These are phyloP conservation scores for Trachymyrmex cornetzi DNA, from an alignment of 1,140 invertebrate species.

Conservation along the genomic window DNA sequence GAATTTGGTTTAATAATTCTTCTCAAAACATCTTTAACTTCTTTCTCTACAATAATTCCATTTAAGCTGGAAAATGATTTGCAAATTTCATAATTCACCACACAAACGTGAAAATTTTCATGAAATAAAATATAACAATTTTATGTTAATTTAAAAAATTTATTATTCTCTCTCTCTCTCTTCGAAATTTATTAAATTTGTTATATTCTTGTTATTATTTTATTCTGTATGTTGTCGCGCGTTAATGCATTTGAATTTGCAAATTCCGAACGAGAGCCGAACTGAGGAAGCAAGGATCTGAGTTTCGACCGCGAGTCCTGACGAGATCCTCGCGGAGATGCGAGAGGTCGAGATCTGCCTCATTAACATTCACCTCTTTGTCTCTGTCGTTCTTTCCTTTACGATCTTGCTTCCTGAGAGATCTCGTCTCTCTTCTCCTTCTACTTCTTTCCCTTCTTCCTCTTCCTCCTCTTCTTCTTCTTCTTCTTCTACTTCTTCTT, in stretches of 20 bases:
- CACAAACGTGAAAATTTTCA: background rate
- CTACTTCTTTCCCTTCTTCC: conserved; percentile 13
- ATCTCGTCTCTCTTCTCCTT: conserved; percentile 39
- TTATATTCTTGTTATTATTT: background rate
- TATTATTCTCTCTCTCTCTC: background rate
- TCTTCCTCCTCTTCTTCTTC: background rate
- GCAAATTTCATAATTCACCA: background rate
- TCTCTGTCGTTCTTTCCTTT: conserved; percentile 71
- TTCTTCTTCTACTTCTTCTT: conserved; percentile 15
- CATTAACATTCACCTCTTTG: conserved; percentile 76
- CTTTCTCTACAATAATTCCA: background rate
- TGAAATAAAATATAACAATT: background rate
- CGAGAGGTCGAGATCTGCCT: conserved; percentile 71
- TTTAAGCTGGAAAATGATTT: background rate
- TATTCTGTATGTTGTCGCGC: background rate
- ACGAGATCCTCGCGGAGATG: conserved; percentile 27
- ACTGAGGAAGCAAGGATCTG: conserved; percentile 47
- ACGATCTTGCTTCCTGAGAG: conserved; percentile 69
- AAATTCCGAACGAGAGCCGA: background rate
- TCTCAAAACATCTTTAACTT: background rate
- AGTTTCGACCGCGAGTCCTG: conserved; percentile 22
- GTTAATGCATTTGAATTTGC: conserved; percentile 9
- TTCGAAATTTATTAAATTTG: background rate
- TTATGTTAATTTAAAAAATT: background rate
- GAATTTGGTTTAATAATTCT: background rate